A percentile compares a stretch with the other conserved stretches of the same genome.
These are phyloP conservation scores for Orthosia incerta DNA, from an alignment of 2,888 invertebrate species.

Conservation along the genomic window DNA sequence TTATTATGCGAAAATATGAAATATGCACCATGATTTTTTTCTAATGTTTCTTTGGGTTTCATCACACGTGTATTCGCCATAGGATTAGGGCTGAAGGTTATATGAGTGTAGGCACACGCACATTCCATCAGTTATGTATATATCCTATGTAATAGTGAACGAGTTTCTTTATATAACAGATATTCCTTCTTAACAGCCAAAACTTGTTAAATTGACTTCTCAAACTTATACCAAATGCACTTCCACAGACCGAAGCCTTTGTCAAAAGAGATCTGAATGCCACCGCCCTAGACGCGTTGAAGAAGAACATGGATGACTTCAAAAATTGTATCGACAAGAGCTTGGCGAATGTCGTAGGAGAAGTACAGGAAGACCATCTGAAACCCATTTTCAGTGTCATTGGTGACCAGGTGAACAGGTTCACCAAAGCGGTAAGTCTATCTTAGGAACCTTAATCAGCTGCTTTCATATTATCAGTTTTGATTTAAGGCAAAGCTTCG, in stretches of 20 bases:
- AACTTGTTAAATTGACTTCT: neutral
- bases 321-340: constrained; percentile 80
- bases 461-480: no score
- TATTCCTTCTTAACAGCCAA: neutral
- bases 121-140: no score
- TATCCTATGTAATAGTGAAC: no score
- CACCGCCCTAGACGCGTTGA: constrained; percentile 69
- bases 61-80: no score
- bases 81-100: no score
- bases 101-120: no score
- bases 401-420: constrained; percentile 80
- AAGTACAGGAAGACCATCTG: constrained; percentile 81
- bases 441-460: no score
- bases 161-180: no score
- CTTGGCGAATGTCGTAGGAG: constrained; percentile 75
- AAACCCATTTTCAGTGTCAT: constrained; percentile 79
- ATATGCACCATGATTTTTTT: no score
- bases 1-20: no score
- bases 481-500: neutral
- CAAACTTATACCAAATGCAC: neutral
- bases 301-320: constrained; percentile 79
- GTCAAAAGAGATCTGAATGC: constrained; percentile 70
- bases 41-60: no score
- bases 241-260: constrained; percentile 71
- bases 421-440: constrained; percentile 72